These are phyloP conservation scores for Thaumatotibia leucotreta DNA, from an alignment of 1,140 invertebrate genomes.

Conservation along the genomic window DNA sequence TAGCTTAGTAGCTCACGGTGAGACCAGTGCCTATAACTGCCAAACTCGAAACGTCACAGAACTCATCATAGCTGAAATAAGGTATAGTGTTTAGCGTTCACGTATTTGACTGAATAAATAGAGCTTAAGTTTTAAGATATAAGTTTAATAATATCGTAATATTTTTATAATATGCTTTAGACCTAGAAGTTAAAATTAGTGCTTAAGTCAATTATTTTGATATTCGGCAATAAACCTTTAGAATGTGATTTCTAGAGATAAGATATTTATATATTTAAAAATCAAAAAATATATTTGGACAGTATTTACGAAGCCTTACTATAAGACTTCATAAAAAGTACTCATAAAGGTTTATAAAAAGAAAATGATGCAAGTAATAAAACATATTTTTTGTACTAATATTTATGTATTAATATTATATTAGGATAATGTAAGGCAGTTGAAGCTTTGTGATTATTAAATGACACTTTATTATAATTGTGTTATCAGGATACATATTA, in stretches of 20 bases:
- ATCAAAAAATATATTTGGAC: slow-evolving; percentile 26
- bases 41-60: no score
- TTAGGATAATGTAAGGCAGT: slow-evolving; percentile 25
- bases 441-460: slow-evolving; percentile 30
- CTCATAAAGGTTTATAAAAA: background rate
- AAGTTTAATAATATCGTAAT: slow-evolving; percentile 27
- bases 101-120: slow-evolving; percentile 40
- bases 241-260: slow-evolving; percentile 43
- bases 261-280: slow-evolving; percentile 25
- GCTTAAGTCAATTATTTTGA: slow-evolving; percentile 42
- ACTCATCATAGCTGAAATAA: no score
- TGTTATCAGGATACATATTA: background rate
- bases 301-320: slow-evolving; percentile 31
- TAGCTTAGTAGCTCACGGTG: no score
- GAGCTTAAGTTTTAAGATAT: slow-evolving; percentile 40
- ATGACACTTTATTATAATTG: background rate
- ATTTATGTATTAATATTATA: slow-evolving; percentile 21
- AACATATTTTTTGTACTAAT: slow-evolving; percentile 26
- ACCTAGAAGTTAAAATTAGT: slow-evolving; percentile 26
- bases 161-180: slow-evolving; percentile 45
- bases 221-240: slow-evolving; percentile 50
- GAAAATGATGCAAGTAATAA: slow-evolving; percentile 15
- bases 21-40: no score
- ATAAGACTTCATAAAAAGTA: background rate
- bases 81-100: background rate